phyloP scores from a whole-genome alignment of 92 coral and sea anemone species.

The Hydrozoanthus gracilis region DNA sequence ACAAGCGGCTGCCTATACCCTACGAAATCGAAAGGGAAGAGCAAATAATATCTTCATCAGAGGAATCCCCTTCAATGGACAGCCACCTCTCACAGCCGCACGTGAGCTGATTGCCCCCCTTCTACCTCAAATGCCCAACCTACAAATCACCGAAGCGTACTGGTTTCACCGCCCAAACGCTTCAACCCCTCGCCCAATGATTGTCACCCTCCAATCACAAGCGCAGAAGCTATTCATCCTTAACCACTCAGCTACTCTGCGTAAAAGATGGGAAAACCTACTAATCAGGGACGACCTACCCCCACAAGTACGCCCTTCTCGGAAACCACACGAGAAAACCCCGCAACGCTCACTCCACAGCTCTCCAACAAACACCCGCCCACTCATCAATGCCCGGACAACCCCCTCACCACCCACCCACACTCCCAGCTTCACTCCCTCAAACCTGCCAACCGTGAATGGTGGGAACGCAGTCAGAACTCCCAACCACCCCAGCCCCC shows the following conservation, averaged over 20 bases:
- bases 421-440: too few relatives aligned
- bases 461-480: too few relatives aligned
- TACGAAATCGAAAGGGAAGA: neutral
- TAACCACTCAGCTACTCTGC: neutral
- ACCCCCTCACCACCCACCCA: too few relatives aligned
- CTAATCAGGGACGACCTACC: neutral
- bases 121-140: neutral
- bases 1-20: neutral
- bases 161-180: neutral
- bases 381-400: too few relatives aligned
- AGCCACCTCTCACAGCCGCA: neutral
- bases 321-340: too few relatives aligned
- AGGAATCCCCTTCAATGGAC: neutral
- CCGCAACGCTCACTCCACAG: too few relatives aligned
- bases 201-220: neutral
- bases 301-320: neutral
- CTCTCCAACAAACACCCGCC: too few relatives aligned
- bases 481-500: too few relatives aligned
- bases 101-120: neutral
- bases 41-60: neutral
- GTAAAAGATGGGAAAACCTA: neutral
- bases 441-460: too few relatives aligned
- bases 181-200: neutral
- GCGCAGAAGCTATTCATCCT: neutral
- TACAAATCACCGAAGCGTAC: neutral